phyloP scores from a whole-genome alignment of 2,888 invertebrate species.

The Caenorhabditis zanzibari region DNA sequence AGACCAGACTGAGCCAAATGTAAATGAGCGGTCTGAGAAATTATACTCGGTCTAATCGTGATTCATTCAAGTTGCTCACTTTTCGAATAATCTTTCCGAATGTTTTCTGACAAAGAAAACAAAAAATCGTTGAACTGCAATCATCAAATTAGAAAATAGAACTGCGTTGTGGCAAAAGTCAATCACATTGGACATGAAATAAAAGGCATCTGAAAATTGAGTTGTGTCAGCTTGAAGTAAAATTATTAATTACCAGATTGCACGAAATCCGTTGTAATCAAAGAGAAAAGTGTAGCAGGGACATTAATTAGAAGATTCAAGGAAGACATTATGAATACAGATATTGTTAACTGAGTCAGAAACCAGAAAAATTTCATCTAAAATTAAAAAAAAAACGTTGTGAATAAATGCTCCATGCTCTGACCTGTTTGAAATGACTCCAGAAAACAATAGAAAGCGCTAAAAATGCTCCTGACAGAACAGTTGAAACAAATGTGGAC shows the following conservation, averaged over 20 bases:
- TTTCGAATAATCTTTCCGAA: constrained; percentile 23
- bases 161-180: constrained; percentile 53
- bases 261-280: constrained; percentile 45
- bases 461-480: constrained; percentile 37
- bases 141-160: constrained; percentile 51
- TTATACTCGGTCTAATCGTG: background rate
- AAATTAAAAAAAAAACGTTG: background rate
- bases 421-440: constrained; percentile 35
- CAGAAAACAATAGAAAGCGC: constrained; percentile 30
- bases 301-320: constrained; percentile 55
- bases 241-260: constrained; percentile 29
- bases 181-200: constrained; percentile 39
- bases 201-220: constrained; percentile 40
- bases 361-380: constrained; percentile 62
- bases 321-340: constrained; percentile 44
- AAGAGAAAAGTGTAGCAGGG: constrained; percentile 48
- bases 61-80: background rate
- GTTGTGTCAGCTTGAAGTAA: background rate
- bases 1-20: constrained; percentile 36
- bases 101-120: constrained; percentile 43
- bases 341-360: constrained; percentile 36
- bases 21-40: constrained; percentile 31
- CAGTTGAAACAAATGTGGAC: constrained; percentile 39
- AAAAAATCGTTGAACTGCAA: constrained; percentile 52
- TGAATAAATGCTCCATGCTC: background rate